A percentile compares a stretch with the other conserved stretches of the same genome.
Conservation (phyloP, 2,888 invertebrate species). For the Choreutis nemorana region DNA sequence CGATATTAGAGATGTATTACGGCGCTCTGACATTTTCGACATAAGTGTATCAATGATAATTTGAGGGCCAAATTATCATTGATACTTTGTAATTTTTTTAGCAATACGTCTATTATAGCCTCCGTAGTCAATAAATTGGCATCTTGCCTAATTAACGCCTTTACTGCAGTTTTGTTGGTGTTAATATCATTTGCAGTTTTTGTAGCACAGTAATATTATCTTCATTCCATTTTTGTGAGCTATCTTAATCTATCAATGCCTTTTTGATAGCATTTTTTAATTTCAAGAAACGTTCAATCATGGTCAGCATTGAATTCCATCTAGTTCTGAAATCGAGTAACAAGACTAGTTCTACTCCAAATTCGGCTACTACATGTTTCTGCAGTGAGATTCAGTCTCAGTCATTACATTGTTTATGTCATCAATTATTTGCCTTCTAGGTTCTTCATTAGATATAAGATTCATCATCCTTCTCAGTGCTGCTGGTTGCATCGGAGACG, state of each 20-base stretch:
- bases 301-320: constrained; percentile 7
- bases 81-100: constrained; percentile 6
- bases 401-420: constrained; percentile 9
- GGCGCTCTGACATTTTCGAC: constrained; percentile 10
- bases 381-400: constrained; percentile 7
- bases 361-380: constrained; percentile 8
- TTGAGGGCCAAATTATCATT: constrained; percentile 8
- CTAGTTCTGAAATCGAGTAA: constrained; percentile 8
- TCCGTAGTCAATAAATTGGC: constrained; percentile 9
- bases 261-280: constrained; percentile 7
- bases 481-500: constrained; percentile 3
- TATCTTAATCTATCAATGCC: constrained; percentile 6
- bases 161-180: constrained; percentile 9
- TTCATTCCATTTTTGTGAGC: constrained; percentile 6
- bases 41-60: constrained; percentile 10
- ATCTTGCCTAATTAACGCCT: constrained; percentile 9
- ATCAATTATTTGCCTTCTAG: constrained; percentile 2
- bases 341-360: constrained; percentile 7
- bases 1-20: constrained; percentile 11
- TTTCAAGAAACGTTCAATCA: constrained; percentile 9
- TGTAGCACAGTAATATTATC: constrained; percentile 8
- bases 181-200: constrained; percentile 7
- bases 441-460: constrained; percentile 2
- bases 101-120: constrained; percentile 4
- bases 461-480: constrained; percentile 6